Evolutionary conservation across 2,797 vertebrate species (phyloP).

Genomic region (Gephyroberyx darwinii): DNA sequence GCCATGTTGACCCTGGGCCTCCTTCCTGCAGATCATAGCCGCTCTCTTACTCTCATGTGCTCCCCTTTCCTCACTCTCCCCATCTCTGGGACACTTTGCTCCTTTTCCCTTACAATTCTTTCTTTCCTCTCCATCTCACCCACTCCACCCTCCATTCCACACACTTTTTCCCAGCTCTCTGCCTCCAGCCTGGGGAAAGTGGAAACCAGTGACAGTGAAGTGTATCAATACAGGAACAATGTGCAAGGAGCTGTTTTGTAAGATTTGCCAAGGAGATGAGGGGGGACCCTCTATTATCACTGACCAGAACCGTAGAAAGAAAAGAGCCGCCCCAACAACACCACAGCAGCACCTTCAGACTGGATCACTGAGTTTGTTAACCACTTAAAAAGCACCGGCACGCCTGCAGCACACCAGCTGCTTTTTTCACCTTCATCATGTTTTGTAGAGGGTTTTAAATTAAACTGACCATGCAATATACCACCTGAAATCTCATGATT

Average conservation of each 20-base stretch:
- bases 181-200: slow-evolving; percentile 59
- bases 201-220: slow-evolving; percentile 69
- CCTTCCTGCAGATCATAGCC: slow-evolving; percentile 44
- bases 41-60: slow-evolving; percentile 16
- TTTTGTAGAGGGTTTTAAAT: no score
- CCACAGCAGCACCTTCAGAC: slow-evolving; percentile 44
- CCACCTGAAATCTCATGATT: no score
- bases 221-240: slow-evolving; percentile 73
- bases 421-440: no score
- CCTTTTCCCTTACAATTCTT: slow-evolving; percentile 26
- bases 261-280: slow-evolving; percentile 51
- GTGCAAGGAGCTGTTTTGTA: slow-evolving; percentile 66
- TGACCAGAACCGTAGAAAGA: slow-evolving; percentile 62
- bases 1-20: slow-evolving; percentile 55
- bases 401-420: no score
- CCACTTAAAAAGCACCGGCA: neutral
- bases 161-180: slow-evolving; percentile 35
- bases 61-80: slow-evolving; percentile 14
- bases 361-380: slow-evolving; percentile 61
- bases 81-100: slow-evolving; percentile 39
- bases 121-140: slow-evolving; percentile 28
- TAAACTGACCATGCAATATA: no score
- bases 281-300: slow-evolving; percentile 60
- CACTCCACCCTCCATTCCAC: slow-evolving; percentile 8
- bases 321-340: slow-evolving; percentile 46